Percentiles rank a stretch among this genome's conserved stretches.
These are phyloP conservation scores for human DNA, from an alignment of 2,113 vertebrate species.

Conservation along the genomic window GRCh38 chr11:13890501-13891000, in stretches of 20 bases:
- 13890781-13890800: slow-evolving; percentile 46
- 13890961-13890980: not conserved
- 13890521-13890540: not conserved
- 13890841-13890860: not conserved
- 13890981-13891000: not conserved
- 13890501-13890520: not conserved
- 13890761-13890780: slow-evolving; percentile 36
- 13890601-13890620: not conserved
- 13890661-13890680: not conserved
- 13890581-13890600: not conserved
- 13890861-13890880: not conserved
- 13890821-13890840: not conserved
- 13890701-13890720: slow-evolving; percentile 5
- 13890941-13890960: not conserved
- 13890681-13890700: not conserved
- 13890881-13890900: not conserved
- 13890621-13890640: not conserved
- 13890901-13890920: not conserved
- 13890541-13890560: not conserved
- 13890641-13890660: not conserved
- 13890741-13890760: slow-evolving; percentile 20
- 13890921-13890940: not conserved
- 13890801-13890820: not conserved
- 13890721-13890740: not conserved
- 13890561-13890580: not conserved